Percentiles rank a stretch among this genome's conserved stretches.
phyloP scores from a whole-genome alignment of 2,888 invertebrate species.

The Spodoptera littoralis region DNA sequence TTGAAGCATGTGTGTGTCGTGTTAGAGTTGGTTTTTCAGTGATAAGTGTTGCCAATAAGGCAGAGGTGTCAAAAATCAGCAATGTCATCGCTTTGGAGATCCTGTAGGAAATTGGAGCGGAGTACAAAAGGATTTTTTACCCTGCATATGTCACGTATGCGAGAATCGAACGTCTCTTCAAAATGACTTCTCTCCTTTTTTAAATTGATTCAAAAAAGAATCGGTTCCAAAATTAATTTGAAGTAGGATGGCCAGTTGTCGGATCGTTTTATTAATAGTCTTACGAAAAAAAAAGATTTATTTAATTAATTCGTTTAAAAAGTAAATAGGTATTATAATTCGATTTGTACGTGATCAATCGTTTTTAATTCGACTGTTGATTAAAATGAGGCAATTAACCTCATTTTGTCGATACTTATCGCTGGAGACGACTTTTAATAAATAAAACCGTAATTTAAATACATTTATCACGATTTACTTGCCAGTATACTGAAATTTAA shows the following conservation, averaged over 20 bases:
- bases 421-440: too few species aligned
- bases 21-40: slow-evolving; percentile 20
- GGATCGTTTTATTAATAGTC: slow-evolving; percentile 44
- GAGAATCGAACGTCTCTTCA: slow-evolving; percentile 52
- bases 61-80: slow-evolving; percentile 64
- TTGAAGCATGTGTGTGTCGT: fast-evolving
- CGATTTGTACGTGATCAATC: slow-evolving; percentile 17
- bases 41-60: slow-evolving; percentile 10
- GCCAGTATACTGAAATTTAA: too few species aligned
- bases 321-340: slow-evolving; percentile 29
- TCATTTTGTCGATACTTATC: slow-evolving; percentile 2
- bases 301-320: slow-evolving; percentile 42
- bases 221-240: slow-evolving; percentile 48
- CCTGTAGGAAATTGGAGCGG: slow-evolving; percentile 69
- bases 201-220: slow-evolving; percentile 42
- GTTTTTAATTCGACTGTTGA: slow-evolving; percentile 5
- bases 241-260: slow-evolving; percentile 45
- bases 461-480: slow-evolving; percentile 4
- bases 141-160: slow-evolving; percentile 54
- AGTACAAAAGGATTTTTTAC: slow-evolving; percentile 61
- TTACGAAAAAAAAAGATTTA: slow-evolving; percentile 42
- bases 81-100: slow-evolving; percentile 71
- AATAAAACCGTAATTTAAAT: not conserved
- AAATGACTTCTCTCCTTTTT: slow-evolving; percentile 50
- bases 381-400: slow-evolving; percentile 24